Evolutionary conservation across 2,113 vertebrate species (phyloP), one percentile per base, ranked within the genome.

Genomic region (Ovis canadensis): DNA sequence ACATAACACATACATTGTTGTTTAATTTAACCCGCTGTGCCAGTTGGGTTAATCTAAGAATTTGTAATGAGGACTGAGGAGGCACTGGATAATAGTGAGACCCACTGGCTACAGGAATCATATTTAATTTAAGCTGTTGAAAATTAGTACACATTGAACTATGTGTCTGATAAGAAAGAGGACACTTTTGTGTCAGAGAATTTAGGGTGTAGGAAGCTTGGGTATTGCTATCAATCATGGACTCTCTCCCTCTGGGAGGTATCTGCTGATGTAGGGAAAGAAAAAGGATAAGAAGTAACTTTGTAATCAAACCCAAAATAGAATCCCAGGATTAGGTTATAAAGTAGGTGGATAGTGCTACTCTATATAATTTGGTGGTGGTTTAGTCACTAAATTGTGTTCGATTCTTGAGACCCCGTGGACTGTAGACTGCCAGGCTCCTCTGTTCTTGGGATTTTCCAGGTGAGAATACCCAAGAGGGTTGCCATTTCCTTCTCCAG

Each of bases 381-480:
- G 17, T 71, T 71, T 71, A 40, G 67, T 12, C 67, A 71, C 67
- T 40, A 40, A 23, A 6, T 6, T 40, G 19, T 23, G 10, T 40
- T 19, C 0, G 4, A 23, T 10, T 71, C n/a, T 71, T 23, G n/a
- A 1, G 2, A 71, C 5, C 9, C 17, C 2, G 0, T 36, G 9
- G 17, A 36, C 9, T 71, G n/a, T 71, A 71, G n/a, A 21, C 64
- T 67, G 4, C 19, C 9, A 71, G 64, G n/a, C n/a, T 40, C 19
- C 10, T 71, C 10, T 12, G n/a, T 40, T 23, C n/a, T n/a, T 71
- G n/a, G 67, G n/a, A 71, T 71, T 71, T 36, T 71, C n/a, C 19
- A 40, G 19, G 67, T 23, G 10, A 40, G n/a, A 40, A 71, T 23
- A 40, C 67, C 23, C n/a, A n/a, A 40, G n/a, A 40, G 67, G 19